A percentile compares a stretch with the other conserved stretches of the same genome.
Evolutionary conservation across 2,797 vertebrate species (phyloP).

Genomic region (Micrastur ruficollis): DNA sequence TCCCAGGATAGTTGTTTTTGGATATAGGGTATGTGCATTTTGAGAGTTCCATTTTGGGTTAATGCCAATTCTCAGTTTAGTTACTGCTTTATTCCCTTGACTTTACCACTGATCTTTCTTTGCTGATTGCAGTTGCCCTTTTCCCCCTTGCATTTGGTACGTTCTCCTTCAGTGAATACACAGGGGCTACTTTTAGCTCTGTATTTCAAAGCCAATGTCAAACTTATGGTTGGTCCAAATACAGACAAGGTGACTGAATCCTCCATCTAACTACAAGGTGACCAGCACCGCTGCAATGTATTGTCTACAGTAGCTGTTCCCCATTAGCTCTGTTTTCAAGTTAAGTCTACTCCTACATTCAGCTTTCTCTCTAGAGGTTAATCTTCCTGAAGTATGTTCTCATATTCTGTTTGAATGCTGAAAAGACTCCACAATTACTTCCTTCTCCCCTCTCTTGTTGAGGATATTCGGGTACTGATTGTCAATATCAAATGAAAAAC

Average conservation of each 20-base stretch:
- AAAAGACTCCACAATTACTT: background rate
- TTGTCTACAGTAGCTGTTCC: background rate
- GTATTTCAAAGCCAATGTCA: background rate
- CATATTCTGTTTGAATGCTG: background rate
- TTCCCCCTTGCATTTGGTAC: background rate
- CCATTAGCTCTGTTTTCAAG: background rate
- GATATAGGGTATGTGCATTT: background rate
- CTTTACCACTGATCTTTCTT: background rate
- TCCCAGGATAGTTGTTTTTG: accelerated
- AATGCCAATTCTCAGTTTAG: background rate
- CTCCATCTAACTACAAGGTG: background rate
- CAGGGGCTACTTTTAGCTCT: background rate
- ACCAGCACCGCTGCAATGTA: background rate
- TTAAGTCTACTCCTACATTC: background rate
- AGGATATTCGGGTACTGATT: background rate
- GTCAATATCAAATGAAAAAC: background rate
- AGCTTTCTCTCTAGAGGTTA: background rate
- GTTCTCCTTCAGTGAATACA: background rate
- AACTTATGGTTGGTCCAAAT: background rate
- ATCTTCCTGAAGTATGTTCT: background rate
- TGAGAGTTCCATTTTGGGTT: background rate
- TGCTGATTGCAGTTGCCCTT: background rate
- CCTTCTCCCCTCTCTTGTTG: background rate
- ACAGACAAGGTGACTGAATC: background rate
- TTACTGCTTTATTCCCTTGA: background rate